Evolutionary conservation across 2,888 invertebrate genomes (phyloP).

Genomic region (Corbicula japonica): DNA sequence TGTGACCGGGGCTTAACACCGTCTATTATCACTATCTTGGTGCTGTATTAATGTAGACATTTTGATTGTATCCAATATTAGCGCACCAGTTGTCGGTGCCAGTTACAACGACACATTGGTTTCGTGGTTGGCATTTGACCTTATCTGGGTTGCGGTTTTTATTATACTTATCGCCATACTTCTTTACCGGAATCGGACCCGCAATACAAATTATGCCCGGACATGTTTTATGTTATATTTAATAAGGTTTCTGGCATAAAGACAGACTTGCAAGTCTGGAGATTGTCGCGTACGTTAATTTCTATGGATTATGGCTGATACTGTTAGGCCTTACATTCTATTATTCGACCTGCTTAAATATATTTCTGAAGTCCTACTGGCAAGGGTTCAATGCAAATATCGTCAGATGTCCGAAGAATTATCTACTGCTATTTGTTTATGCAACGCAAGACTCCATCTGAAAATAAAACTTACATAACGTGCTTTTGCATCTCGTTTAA

Average conservation of each 20-base stretch:
- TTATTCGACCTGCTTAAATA: conserved; percentile 5
- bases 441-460: too few relatives aligned
- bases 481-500: too few relatives aligned
- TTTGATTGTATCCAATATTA: conserved; percentile 17
- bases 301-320: conserved; percentile 24
- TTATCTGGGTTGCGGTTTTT: conserved; percentile 23
- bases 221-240: conserved; percentile 9
- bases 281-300: not conserved
- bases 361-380: conserved; percentile 16
- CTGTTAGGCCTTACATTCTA: conserved; percentile 26
- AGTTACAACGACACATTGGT: conserved; percentile 23
- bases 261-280: conserved; percentile 10
- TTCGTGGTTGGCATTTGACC: conserved; percentile 25
- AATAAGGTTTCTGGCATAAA: conserved; percentile 16
- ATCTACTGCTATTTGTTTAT: conserved; percentile 9
- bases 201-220: conserved; percentile 2
- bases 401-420: conserved; percentile 16
- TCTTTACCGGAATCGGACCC: conserved; percentile 7
- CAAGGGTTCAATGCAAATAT: conserved; percentile 10
- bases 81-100: conserved; percentile 16
- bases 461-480: too few relatives aligned
- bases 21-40: not conserved
- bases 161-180: not conserved
- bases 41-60: not conserved
- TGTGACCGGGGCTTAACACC: conserved; percentile 1